Conservation (phyloP, 2,888 invertebrate species). For the Thymelicus lineola region DNA sequence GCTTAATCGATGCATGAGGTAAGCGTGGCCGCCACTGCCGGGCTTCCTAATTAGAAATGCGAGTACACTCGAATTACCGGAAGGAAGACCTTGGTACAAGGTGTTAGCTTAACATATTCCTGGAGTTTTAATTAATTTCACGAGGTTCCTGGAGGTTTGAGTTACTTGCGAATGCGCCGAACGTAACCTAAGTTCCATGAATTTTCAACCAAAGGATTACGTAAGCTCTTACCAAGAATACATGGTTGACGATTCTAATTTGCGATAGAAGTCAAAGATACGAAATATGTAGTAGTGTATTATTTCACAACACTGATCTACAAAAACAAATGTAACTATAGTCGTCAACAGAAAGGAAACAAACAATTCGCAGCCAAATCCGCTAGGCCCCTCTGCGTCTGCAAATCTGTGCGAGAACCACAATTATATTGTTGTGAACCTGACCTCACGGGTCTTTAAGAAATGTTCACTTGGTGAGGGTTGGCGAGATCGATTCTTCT, state of each 20-base stretch:
- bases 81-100: constrained; percentile 17
- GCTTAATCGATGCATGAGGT: constrained; percentile 39
- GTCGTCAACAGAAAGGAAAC: constrained; percentile 32
- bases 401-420: constrained; percentile 19
- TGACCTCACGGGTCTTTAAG: constrained; percentile 20
- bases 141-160: not conserved
- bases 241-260: not conserved
- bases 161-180: not conserved
- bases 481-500: constrained; percentile 30
- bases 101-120: constrained; percentile 13
- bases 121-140: constrained; percentile 22
- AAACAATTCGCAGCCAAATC: constrained; percentile 34
- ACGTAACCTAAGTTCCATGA: not conserved
- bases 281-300: not conserved
- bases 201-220: constrained; percentile 1
- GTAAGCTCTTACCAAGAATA: constrained; percentile 13
- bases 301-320: constrained; percentile 10
- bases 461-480: constrained; percentile 23
- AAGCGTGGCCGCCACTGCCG: constrained; percentile 2
- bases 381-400: constrained; percentile 26
- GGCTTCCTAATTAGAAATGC: constrained; percentile 35
- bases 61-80: constrained; percentile 33
- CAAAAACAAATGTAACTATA: constrained; percentile 19
- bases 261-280: constrained; percentile 9
- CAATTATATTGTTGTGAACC: constrained; percentile 29